Evolutionary conservation across 2,113 vertebrate genomes (phyloP).

Genomic region (Oreochromis tanganicae): DNA sequence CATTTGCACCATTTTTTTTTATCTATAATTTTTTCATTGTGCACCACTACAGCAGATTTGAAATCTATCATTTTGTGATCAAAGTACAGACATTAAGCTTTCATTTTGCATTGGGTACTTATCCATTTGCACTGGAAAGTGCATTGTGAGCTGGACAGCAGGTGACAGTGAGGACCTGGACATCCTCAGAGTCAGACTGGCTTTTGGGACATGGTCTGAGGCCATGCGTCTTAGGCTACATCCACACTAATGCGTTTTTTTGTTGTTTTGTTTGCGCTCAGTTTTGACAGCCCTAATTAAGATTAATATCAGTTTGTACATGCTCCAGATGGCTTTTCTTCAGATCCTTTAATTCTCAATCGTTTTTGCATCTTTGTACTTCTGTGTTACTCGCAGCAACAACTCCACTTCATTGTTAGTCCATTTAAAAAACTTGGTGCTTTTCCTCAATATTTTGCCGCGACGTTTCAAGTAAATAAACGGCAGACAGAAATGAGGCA

Average conservation of each 20-base stretch:
- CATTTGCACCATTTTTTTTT: not conserved
- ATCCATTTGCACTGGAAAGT: not conserved
- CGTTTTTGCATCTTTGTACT: not conserved
- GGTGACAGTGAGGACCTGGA: too few relatives aligned
- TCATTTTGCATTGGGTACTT: not conserved
- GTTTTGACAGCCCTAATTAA: not conserved
- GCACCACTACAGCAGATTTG: not conserved
- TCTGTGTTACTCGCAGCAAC: not conserved
- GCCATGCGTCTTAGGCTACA: not conserved
- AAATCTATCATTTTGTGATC: not conserved
- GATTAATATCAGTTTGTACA: not conserved
- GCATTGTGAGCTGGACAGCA: not conserved
- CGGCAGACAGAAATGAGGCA: rapidly evolving
- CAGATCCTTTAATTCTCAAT: rapidly evolving
- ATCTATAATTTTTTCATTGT: not conserved
- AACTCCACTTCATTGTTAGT: not conserved
- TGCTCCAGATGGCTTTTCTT: not conserved
- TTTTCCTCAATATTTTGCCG: not conserved
- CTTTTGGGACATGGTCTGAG: too few relatives aligned
- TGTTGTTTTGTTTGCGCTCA: rapidly evolving
- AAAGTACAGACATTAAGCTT: not conserved
- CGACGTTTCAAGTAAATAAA: rapidly evolving
- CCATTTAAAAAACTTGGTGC: rapidly evolving
- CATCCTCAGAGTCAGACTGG: too few relatives aligned
- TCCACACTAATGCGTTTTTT: not conserved